Percentiles rank a stretch among this genome's conserved stretches.
These are phyloP conservation scores for Aldrovandia affinis DNA, from an alignment of 2,797 vertebrate genomes.

Conservation along the genomic window DNA sequence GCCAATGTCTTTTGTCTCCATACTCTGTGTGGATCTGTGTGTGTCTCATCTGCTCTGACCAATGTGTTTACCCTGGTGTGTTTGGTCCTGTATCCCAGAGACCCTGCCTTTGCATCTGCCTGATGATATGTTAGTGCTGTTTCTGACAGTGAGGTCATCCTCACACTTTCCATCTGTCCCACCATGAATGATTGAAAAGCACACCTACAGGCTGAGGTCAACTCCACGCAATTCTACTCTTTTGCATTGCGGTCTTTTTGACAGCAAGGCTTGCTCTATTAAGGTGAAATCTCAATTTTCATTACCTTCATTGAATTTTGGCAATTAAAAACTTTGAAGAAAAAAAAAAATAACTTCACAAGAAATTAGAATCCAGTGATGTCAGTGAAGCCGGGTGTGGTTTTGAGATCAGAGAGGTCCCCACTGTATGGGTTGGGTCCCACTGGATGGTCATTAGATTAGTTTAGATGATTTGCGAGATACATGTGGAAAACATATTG, in stretches of 20 bases:
- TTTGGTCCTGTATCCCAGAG: slow-evolving; percentile 54
- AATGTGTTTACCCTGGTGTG: slow-evolving; percentile 50
- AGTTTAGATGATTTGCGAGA: neutral
- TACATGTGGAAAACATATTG: neutral
- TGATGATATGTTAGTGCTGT: slow-evolving; percentile 55
- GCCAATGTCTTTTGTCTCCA: neutral
- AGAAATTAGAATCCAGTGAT: neutral
- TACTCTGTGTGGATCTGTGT: neutral
- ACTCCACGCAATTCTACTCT: neutral
- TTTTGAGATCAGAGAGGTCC: neutral
- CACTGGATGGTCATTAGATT: neutral
- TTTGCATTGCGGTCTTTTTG: neutral
- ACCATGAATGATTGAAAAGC: slow-evolving; percentile 66
- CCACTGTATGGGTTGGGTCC: neutral
- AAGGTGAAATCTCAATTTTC: neutral
- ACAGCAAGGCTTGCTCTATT: neutral
- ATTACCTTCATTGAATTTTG: neutral
- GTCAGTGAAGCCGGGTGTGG: neutral
- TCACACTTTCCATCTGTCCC: slow-evolving; percentile 66
- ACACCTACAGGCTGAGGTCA: slow-evolving; percentile 45
- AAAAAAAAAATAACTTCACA: neutral
- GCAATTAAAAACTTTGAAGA: neutral
- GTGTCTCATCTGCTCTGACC: neutral
- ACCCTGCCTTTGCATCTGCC: slow-evolving; percentile 46
- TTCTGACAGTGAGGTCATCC: slow-evolving; percentile 47